A percentile compares a stretch with the other conserved stretches of the same genome.
Conservation (phyloP, 2,797 vertebrate genomes). For the Cottoperca gobio region DNA sequence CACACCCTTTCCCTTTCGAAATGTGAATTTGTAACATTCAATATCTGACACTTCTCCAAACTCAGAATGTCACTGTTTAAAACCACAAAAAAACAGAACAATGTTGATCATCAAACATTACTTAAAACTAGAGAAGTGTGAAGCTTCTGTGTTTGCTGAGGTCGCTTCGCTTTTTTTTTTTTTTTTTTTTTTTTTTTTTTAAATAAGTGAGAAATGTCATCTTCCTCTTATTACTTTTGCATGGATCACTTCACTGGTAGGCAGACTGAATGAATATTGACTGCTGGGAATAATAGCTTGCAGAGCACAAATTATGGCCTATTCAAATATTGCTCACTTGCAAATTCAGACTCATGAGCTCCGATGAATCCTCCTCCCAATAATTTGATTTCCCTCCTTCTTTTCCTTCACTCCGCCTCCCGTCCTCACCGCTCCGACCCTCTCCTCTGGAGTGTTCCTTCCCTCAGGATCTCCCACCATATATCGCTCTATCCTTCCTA, state of each 20-base stretch:
- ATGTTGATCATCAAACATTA: conserved; percentile 3
- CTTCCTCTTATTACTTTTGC: conserved; percentile 52
- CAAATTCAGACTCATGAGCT: conserved; percentile 70
- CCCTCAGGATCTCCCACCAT: conserved; percentile 62
- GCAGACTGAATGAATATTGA: conserved; percentile 64
- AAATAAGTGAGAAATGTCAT: conserved; percentile 51
- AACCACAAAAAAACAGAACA: conserved; percentile 5
- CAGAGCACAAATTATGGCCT: conserved; percentile 67
- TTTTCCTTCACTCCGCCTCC: conserved; percentile 19
- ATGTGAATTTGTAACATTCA: conserved; percentile 1
- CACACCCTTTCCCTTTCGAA: background rate
- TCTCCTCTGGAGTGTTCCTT: conserved; percentile 32
- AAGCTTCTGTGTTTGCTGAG: background rate
- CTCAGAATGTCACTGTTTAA: background rate
- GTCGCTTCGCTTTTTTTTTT: too few species aligned
- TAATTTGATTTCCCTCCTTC: conserved; percentile 69
- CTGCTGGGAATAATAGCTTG: conserved; percentile 70
- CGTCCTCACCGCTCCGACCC: conserved; percentile 32
- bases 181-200: too few species aligned
- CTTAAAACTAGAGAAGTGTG: conserved; percentile 13
- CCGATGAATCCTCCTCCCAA: conserved; percentile 57
- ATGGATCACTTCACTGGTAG: conserved; percentile 60
- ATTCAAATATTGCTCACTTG: conserved; percentile 63
- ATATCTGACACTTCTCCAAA: conserved; percentile 12
- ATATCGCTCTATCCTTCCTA: conserved; percentile 49